These are phyloP conservation scores for Watsonalla cultraria DNA, from an alignment of 2,888 invertebrate genomes.

Conservation along the genomic window DNA sequence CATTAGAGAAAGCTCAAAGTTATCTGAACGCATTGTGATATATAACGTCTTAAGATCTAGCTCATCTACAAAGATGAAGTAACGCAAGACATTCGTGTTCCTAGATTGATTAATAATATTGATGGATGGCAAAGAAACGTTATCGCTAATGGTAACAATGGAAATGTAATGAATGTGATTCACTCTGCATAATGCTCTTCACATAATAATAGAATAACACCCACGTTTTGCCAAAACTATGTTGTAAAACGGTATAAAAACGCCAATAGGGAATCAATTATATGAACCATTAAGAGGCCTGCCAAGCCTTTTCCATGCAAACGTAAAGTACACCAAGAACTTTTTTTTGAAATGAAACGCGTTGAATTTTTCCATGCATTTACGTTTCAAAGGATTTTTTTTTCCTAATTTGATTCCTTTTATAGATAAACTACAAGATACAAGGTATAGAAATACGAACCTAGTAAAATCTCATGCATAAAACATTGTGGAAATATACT, in stretches of 20 bases:
- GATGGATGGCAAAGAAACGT: slow-evolving; percentile 16
- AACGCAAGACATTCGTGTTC: slow-evolving; percentile 21
- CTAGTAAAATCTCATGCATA: too few relatives aligned
- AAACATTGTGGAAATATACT: too few relatives aligned
- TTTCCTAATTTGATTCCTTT: too few relatives aligned
- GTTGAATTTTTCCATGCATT: too few relatives aligned
- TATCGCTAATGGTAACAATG: slow-evolving; percentile 18
- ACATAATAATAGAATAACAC: slow-evolving; percentile 28
- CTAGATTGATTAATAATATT: slow-evolving; percentile 16
- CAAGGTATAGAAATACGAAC: too few relatives aligned
- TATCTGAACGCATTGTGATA: slow-evolving; percentile 15
- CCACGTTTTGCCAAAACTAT: slow-evolving; percentile 42
- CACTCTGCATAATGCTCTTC: slow-evolving; percentile 15
- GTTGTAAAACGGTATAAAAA: slow-evolving; percentile 56
- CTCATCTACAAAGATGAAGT: slow-evolving; percentile 19
- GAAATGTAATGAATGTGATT: slow-evolving; percentile 20
- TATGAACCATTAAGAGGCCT: slow-evolving; percentile 17
- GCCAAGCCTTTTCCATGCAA: too few relatives aligned
- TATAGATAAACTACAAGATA: too few relatives aligned
- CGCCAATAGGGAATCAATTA: slow-evolving; percentile 44
- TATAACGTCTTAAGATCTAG: slow-evolving; percentile 14
- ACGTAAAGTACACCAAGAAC: too few relatives aligned
- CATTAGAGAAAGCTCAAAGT: slow-evolving; percentile 17
- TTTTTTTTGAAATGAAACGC: too few relatives aligned
- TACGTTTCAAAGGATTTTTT: too few relatives aligned